Evolutionary conservation across 2,888 invertebrate species (phyloP).

Genomic region (Leptodirus hochenwartii): DNA sequence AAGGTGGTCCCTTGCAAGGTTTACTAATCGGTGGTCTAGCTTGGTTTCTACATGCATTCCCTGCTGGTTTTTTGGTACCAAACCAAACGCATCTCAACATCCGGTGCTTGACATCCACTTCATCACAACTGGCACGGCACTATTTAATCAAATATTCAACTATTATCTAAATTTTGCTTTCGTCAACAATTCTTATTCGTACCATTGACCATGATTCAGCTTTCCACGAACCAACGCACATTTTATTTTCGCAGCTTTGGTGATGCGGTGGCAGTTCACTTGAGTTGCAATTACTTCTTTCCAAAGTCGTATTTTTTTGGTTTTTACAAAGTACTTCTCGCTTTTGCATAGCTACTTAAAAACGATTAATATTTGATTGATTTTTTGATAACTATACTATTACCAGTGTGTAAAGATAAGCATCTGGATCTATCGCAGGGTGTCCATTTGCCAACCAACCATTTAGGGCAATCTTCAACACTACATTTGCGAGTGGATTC

Average conservation of each 20-base stretch:
- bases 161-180: neutral
- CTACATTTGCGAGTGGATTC: slow-evolving; percentile 46
- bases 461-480: slow-evolving; percentile 49
- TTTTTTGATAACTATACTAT: slow-evolving; percentile 6
- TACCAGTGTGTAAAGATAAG: slow-evolving; percentile 53
- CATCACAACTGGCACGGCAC: slow-evolving; percentile 75
- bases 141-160: slow-evolving; percentile 25
- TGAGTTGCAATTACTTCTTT: slow-evolving; percentile 45
- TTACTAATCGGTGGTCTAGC: slow-evolving; percentile 61
- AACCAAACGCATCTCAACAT: slow-evolving; percentile 88
- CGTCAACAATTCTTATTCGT: slow-evolving; percentile 11
- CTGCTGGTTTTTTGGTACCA: slow-evolving; percentile 65
- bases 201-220: slow-evolving; percentile 90
- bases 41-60: slow-evolving; percentile 69
- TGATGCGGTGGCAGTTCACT: slow-evolving; percentile 54
- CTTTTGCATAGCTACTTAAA: slow-evolving; percentile 44
- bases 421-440: slow-evolving; percentile 55
- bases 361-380: slow-evolving; percentile 3
- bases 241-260: slow-evolving; percentile 62
- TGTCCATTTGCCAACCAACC: slow-evolving; percentile 54
- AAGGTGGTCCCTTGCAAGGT: slow-evolving; percentile 53
- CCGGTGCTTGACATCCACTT: slow-evolving; percentile 71
- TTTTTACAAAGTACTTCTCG: slow-evolving; percentile 45
- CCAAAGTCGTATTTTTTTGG: slow-evolving; percentile 19
- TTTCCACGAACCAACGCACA: slow-evolving; percentile 82